phyloP scores from a whole-genome alignment of 2,888 invertebrate species.

The Aethes cnicana region DNA sequence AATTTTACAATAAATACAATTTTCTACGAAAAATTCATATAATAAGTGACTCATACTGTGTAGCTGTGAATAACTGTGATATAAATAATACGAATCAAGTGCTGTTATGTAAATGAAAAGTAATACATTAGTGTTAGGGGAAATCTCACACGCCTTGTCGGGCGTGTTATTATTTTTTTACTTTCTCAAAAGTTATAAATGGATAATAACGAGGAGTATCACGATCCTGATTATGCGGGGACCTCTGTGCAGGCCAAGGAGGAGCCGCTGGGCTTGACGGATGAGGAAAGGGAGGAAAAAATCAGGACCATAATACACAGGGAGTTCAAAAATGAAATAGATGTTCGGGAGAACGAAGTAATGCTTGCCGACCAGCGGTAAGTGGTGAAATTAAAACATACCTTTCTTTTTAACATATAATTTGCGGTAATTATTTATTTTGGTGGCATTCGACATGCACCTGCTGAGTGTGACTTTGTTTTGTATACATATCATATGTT shows the following conservation, averaged over 20 bases:
- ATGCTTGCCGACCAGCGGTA: constrained; percentile 86
- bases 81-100: constrained; percentile 33
- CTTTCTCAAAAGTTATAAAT: constrained; percentile 52
- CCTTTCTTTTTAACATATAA: no score
- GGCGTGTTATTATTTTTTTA: constrained; percentile 54
- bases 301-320: constrained; percentile 85
- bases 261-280: constrained; percentile 46
- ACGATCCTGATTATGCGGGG: constrained; percentile 83
- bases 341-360: constrained; percentile 86
- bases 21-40: constrained; percentile 44
- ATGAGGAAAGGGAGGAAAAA: constrained; percentile 72
- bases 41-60: constrained; percentile 40
- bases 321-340: constrained; percentile 88
- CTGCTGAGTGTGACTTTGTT: constrained; percentile 2
- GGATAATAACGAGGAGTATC: constrained; percentile 77
- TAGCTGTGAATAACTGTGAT: constrained; percentile 54
- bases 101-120: constrained; percentile 34
- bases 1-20: constrained; percentile 46
- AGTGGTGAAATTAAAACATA: constrained; percentile 48
- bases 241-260: constrained; percentile 49
- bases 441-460: constrained; percentile 19
- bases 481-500: constrained; percentile 16
- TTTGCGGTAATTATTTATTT: constrained; percentile 13
- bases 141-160: constrained; percentile 32
- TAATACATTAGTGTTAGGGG: constrained; percentile 25